A percentile compares a stretch with the other conserved stretches of the same genome.
Conservation (phyloP, 2,113 vertebrate genomes). For the Gorsachius goisagi region DNA sequence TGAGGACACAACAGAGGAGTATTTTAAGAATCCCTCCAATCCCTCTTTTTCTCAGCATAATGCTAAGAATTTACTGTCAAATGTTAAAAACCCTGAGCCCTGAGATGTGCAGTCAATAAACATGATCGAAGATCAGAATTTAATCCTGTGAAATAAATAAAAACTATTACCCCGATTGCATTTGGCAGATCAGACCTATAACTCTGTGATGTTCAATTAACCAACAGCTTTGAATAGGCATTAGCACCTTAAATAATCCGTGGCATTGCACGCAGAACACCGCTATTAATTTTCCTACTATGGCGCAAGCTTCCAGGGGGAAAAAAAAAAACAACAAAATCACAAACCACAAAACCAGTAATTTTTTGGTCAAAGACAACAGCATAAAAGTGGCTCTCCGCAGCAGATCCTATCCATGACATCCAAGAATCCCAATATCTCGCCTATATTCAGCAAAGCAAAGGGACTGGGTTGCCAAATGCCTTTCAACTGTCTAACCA, state of each 20-base stretch:
- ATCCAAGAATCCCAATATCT: neutral
- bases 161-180: neutral
- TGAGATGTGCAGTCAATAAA: neutral
- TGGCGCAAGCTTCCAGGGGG: neutral
- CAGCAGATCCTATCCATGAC: neutral
- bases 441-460: neutral
- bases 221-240: neutral
- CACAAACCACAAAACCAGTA: neutral
- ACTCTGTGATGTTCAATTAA: conserved; percentile 43
- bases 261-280: neutral
- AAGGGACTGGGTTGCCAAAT: neutral
- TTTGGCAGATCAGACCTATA: neutral
- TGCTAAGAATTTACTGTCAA: neutral
- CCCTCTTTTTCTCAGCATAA: neutral
- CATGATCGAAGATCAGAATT: neutral
- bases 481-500: neutral
- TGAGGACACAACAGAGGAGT: neutral
- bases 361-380: neutral
- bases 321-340: neutral
- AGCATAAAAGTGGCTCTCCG: neutral
- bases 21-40: neutral
- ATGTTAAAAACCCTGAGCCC: neutral
- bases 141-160: conserved; percentile 28
- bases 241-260: neutral
- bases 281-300: neutral